phyloP scores from a whole-genome alignment of 2,113 vertebrate genomes.

The Oncorhynchus masou region DNA sequence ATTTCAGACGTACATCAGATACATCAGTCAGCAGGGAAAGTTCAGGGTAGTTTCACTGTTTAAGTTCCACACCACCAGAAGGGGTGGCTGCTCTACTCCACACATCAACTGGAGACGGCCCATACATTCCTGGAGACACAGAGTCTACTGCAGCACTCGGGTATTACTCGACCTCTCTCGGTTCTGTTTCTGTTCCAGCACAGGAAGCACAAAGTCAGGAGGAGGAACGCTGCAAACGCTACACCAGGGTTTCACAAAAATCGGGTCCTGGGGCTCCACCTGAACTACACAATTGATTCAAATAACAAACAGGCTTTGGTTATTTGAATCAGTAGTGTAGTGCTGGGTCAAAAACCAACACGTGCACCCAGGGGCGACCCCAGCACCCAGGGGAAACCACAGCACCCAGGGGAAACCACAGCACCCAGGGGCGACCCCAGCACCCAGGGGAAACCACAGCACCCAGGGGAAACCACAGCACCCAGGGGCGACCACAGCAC shows the following conservation, averaged over 20 bases:
- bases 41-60: constrained; percentile 19
- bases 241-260: not conserved
- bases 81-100: not conserved
- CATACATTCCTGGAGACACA: not conserved
- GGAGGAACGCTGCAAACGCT: constrained; percentile 30
- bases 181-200: constrained; percentile 5
- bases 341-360: too few relatives aligned
- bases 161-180: not conserved
- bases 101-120: too few relatives aligned
- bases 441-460: not conserved
- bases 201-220: constrained; percentile 25
- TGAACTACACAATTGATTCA: too few relatives aligned
- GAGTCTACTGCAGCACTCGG: constrained; percentile 21
- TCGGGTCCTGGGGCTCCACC: too few relatives aligned
- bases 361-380: too few relatives aligned
- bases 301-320: too few relatives aligned
- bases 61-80: not conserved
- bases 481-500: not conserved
- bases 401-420: too few relatives aligned
- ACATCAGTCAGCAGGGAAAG: constrained; percentile 11
- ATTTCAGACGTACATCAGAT: not conserved
- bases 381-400: not conserved
- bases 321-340: too few relatives aligned
- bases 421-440: too few relatives aligned
- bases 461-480: not conserved